phyloP scores from a whole-genome alignment of 2,888 invertebrate species.

The Argyresthia albistria region DNA sequence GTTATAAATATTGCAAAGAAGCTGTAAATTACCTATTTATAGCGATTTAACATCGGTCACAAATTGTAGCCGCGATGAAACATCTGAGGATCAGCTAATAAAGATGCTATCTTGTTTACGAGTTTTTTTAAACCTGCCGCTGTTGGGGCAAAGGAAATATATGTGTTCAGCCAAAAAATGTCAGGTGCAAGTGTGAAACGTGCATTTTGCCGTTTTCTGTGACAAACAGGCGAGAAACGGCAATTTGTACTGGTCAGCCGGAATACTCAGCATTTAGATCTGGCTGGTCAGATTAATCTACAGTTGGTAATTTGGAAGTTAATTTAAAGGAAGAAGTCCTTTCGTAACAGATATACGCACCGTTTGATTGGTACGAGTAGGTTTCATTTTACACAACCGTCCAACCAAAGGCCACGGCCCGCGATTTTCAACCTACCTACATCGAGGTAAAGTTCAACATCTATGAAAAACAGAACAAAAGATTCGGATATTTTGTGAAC shows the following conservation, averaged over 20 bases:
- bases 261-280: constrained; percentile 24
- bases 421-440: too few relatives aligned
- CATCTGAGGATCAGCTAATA: not conserved
- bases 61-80: constrained; percentile 2
- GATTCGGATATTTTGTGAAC: too few relatives aligned
- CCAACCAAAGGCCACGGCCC: too few relatives aligned
- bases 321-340: too few relatives aligned
- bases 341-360: too few relatives aligned
- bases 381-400: too few relatives aligned
- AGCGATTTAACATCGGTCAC: constrained; percentile 1
- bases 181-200: constrained; percentile 30
- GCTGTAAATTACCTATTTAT: constrained; percentile 4
- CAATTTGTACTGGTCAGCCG: constrained; percentile 50
- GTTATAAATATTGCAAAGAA: not conserved
- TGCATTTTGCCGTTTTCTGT: constrained; percentile 13
- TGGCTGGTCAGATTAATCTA: too few relatives aligned
- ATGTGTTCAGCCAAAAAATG: not conserved
- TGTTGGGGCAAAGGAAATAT: not conserved
- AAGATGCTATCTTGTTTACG: constrained; percentile 3
- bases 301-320: too few relatives aligned
- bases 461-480: too few relatives aligned
- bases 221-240: constrained; percentile 53
- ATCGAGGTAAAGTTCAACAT: too few relatives aligned
- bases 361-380: too few relatives aligned
- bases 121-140: not conserved